Evolutionary conservation across 2,888 invertebrate species (phyloP).

Genomic region (Spodoptera picta): DNA sequence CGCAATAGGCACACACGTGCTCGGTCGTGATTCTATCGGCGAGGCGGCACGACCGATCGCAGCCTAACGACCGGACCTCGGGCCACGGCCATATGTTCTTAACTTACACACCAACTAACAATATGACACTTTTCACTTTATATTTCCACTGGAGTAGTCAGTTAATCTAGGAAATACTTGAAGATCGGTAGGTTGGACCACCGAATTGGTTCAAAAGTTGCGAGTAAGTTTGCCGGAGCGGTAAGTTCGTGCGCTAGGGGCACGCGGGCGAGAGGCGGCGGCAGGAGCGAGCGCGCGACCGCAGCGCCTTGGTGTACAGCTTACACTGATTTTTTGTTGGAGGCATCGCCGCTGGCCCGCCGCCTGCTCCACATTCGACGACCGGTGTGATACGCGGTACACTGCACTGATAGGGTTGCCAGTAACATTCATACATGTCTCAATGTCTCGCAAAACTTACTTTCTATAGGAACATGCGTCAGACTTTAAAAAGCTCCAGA

Average conservation of each 20-base stretch:
- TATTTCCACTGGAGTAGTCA: constrained; percentile 59
- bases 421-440: constrained; percentile 20
- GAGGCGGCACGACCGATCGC: constrained; percentile 72
- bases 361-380: constrained; percentile 86
- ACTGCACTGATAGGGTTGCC: constrained; percentile 68
- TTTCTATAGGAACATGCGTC: not conserved
- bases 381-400: constrained; percentile 83
- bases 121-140: constrained; percentile 79
- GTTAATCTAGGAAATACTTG: constrained; percentile 37
- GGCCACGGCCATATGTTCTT: constrained; percentile 83
- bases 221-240: constrained; percentile 57
- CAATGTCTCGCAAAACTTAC: constrained; percentile 5
- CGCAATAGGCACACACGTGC: constrained; percentile 83
- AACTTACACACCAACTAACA: constrained; percentile 80
- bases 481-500: not conserved
- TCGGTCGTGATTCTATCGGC: constrained; percentile 81
- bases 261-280: constrained; percentile 60
- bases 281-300: constrained; percentile 78
- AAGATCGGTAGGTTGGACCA: constrained; percentile 18
- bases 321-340: constrained; percentile 88
- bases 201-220: constrained; percentile 51
- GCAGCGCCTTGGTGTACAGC: constrained; percentile 79
- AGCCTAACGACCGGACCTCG: constrained; percentile 74
- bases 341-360: constrained; percentile 82
- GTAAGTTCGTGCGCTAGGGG: constrained; percentile 54